A percentile compares a stretch with the other conserved stretches of the same genome.
Evolutionary conservation across 2,113 vertebrate species (phyloP).

Genomic region (Furnarius figulus): DNA sequence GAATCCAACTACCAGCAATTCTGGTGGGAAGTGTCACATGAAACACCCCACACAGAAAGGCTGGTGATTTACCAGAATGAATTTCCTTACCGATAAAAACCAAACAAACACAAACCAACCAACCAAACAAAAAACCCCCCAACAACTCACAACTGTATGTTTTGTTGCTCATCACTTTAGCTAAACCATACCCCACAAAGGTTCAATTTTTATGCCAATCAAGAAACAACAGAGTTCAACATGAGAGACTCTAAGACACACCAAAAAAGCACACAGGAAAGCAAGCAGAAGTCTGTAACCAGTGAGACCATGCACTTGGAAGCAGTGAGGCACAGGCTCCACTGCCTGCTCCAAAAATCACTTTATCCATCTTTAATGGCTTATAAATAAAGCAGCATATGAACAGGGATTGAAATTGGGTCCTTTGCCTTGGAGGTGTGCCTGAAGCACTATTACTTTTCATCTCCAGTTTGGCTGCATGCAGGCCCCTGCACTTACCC

Average conservation of each 20-base stretch:
- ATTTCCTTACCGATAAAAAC: not conserved
- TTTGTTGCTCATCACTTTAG: not conserved
- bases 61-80: not conserved
- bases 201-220: not conserved
- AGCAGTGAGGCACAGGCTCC: not conserved
- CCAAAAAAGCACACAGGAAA: not conserved
- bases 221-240: not conserved
- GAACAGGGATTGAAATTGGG: not conserved
- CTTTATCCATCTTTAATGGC: conserved; percentile 36
- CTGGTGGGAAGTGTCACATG: not conserved
- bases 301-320: not conserved
- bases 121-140: too few relatives aligned
- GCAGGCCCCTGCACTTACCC: not conserved
- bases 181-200: not conserved
- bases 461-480: not conserved
- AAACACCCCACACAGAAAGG: not conserved
- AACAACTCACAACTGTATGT: not conserved
- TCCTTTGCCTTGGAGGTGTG: not conserved
- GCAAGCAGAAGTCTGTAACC: not conserved
- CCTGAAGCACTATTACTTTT: not conserved
- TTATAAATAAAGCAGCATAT: conserved; percentile 49
- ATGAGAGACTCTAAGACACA: not conserved
- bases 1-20: not conserved
- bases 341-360: not conserved
- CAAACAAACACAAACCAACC: too few relatives aligned